Evolutionary conservation across 2,797 vertebrate species (phyloP).

Genomic region (Poeciliopsis infans): DNA sequence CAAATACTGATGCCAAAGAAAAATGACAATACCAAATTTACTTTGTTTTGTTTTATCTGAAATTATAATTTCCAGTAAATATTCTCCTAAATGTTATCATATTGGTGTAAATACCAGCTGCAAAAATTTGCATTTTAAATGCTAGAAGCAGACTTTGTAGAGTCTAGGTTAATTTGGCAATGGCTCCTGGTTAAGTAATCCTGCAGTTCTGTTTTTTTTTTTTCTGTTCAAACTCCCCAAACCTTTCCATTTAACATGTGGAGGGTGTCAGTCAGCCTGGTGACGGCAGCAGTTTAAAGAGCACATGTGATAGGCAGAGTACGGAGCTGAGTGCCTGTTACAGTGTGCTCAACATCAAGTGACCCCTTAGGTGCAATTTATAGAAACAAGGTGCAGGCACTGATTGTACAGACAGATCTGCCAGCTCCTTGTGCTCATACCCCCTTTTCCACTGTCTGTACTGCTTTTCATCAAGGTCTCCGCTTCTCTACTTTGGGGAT

Average conservation of each 20-base stretch:
- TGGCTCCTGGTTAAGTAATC: background rate
- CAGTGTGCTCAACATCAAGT: slow-evolving; percentile 77
- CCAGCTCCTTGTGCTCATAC: slow-evolving; percentile 42
- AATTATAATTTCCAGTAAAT: background rate
- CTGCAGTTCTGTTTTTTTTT: background rate
- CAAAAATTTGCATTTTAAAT: background rate
- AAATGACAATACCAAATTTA: background rate
- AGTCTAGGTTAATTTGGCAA: background rate
- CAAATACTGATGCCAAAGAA: background rate
- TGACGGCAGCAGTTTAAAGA: slow-evolving; percentile 57
- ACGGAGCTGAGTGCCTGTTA: slow-evolving; percentile 54
- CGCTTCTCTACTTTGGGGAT: background rate
- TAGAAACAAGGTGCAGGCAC: slow-evolving; percentile 76
- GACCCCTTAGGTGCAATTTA: slow-evolving; percentile 82
- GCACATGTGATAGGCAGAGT: slow-evolving; percentile 55
- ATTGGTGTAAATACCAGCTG: background rate
- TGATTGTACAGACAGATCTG: slow-evolving; percentile 69
- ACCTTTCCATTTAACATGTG: background rate
- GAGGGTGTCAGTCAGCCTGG: slow-evolving; percentile 58
- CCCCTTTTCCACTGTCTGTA: slow-evolving; percentile 16
- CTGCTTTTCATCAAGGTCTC: slow-evolving; percentile 15
- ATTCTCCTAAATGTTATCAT: background rate
- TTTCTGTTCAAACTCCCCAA: background rate
- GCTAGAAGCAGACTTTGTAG: background rate
- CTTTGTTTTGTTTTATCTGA: background rate